phyloP scores from a whole-genome alignment of 2,113 vertebrate genomes.

The Cacatua alba region DNA sequence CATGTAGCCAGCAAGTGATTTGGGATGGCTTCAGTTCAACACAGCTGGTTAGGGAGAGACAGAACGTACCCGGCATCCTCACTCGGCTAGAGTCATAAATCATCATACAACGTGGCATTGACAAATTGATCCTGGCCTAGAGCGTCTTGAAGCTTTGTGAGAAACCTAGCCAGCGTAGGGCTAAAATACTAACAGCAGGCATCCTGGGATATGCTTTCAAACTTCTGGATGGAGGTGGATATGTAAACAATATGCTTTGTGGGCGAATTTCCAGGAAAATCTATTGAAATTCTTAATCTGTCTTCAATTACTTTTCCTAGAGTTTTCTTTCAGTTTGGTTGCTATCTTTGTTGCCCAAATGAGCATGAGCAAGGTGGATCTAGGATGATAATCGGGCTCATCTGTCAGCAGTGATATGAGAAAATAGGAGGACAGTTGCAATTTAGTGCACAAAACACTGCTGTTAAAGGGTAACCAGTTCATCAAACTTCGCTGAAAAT shows the following conservation, averaged over 20 bases:
- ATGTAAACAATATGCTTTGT: conserved; percentile 18
- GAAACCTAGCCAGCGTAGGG: conserved; percentile 44
- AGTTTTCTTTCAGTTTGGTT: conserved; percentile 46
- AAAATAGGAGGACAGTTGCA: background rate
- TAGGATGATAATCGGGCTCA: background rate
- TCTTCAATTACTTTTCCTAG: conserved; percentile 33
- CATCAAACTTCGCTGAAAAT: conserved; percentile 4
- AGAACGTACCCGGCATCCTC: background rate
- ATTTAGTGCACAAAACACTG: background rate
- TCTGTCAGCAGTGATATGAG: conserved; percentile 7
- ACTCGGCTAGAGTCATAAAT: conserved; percentile 68
- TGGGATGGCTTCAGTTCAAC: conserved; percentile 62
- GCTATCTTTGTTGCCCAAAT: conserved; percentile 48
- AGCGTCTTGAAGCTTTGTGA: conserved; percentile 56
- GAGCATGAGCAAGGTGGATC: conserved; percentile 1
- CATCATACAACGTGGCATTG: conserved; percentile 73
- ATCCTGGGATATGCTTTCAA: conserved; percentile 38
- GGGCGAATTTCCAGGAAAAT: conserved; percentile 34
- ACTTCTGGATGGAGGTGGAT: conserved; percentile 28
- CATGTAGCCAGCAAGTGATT: background rate
- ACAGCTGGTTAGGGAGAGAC: conserved; percentile 47
- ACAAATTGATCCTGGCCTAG: conserved; percentile 74
- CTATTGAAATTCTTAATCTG: background rate
- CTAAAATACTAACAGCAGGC: conserved; percentile 38
- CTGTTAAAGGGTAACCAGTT: conserved; percentile 1